phyloP scores from a whole-genome alignment of 2,113 vertebrate species.

The Misgurnus mizolepis region DNA sequence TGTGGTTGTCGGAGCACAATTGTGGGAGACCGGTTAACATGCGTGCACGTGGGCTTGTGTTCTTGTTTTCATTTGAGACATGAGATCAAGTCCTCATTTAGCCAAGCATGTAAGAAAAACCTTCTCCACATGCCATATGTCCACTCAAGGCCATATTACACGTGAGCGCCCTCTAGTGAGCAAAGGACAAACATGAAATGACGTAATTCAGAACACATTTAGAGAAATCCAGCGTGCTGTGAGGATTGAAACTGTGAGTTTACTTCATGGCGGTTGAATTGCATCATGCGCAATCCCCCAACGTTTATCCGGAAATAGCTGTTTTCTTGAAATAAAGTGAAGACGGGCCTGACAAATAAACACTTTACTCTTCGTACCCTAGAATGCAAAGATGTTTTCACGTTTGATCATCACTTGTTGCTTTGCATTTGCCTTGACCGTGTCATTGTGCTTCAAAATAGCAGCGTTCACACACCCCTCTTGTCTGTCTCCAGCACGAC shows the following conservation, averaged over 20 bases:
- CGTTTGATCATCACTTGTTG: neutral
- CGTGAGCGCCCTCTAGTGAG: constrained; percentile 52
- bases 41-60: neutral
- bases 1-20: neutral
- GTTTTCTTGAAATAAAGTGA: constrained; percentile 1
- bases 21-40: neutral
- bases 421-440: neutral
- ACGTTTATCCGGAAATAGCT: constrained; percentile 14
- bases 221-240: constrained; percentile 33
- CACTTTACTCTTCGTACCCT: neutral
- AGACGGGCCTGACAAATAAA: neutral
- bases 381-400: neutral
- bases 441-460: too few relatives aligned
- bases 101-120: neutral
- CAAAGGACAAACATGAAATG: constrained; percentile 17
- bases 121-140: constrained; percentile 5
- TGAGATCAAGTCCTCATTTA: constrained; percentile 26
- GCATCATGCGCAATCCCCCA: constrained; percentile 20
- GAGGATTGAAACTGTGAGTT: constrained; percentile 25
- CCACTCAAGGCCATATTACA: constrained; percentile 22
- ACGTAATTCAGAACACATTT: constrained; percentile 33
- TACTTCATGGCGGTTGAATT: constrained; percentile 28
- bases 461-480: neutral
- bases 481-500: constrained; percentile 79
- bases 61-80: neutral